A percentile compares a stretch with the other conserved stretches of the same genome.
Evolutionary conservation across 2,113 vertebrate species (phyloP).

Genomic region (Peucedramus taeniatus): DNA sequence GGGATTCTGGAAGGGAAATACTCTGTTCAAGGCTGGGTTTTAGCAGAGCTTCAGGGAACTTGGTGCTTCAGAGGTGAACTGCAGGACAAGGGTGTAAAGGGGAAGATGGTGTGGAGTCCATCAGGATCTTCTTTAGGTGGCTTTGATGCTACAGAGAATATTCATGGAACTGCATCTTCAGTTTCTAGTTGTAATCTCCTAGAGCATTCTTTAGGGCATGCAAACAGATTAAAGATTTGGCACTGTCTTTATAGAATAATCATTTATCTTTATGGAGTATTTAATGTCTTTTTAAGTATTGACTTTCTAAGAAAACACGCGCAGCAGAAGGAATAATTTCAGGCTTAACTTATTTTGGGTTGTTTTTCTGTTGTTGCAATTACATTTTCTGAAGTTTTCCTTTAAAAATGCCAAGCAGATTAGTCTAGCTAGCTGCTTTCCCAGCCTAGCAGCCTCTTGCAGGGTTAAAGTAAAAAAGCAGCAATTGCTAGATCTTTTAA

Average conservation of each 20-base stretch:
- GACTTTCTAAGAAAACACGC: neutral
- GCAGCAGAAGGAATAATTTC: neutral
- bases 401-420: neutral
- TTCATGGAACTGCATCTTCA: neutral
- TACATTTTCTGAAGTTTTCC: neutral
- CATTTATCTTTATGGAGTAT: neutral
- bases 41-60: neutral
- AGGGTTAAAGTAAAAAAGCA: constrained; percentile 56
- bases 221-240: neutral
- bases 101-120: neutral
- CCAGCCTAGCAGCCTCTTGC: neutral
- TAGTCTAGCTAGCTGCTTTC: neutral
- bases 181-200: neutral
- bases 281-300: neutral
- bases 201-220: neutral
- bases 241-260: neutral
- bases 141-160: neutral
- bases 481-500: constrained; percentile 1
- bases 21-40: neutral
- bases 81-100: neutral
- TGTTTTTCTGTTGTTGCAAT: neutral
- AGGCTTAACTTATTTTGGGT: neutral
- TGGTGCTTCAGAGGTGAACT: neutral
- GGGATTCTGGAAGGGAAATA: neutral
- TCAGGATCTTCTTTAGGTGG: neutral